Evolutionary conservation across 2,797 vertebrate genomes (phyloP), one percentile per base, ranked within the genome.

Genomic region (Tapirus indicus): DNA sequence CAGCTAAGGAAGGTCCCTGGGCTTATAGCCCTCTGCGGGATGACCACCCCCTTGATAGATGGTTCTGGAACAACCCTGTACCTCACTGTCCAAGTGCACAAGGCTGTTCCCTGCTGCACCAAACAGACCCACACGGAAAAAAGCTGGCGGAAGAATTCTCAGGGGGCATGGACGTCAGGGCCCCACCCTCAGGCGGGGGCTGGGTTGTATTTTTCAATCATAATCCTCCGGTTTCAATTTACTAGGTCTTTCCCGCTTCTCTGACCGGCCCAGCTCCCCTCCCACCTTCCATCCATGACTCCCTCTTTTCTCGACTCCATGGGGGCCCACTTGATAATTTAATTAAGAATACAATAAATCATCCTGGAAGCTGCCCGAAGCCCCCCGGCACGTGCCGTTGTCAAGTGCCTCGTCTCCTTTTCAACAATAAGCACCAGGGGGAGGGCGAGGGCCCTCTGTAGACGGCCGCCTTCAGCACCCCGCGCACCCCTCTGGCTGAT

Each of bases 311-410:
- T 82, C 1, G 0, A 85, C 49, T 91, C 72, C 2, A 5, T 2
- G 38, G 68, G 72, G 38, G n/a, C n/a, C 29, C 64, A n/a, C 13
- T 11, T 74, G 47, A 75, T 91, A 58, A 96, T 94, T 93, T 91
- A 96, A 97, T 97, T 96, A 96, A 75, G 75, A 72, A 74, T 60
- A 58, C 92, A 95, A 29, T 32, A 93, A 92, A 85, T 69, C 44
- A 44, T 20, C 21, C 35, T 27, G 52, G 84, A 60, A 41, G 16
- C 87, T 47, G 69, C 68, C 80, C 25, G 2, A 35, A 66, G 82
- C n/a, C 80, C 80, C 78, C 62, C 58, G 66, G 92, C 56, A 3
- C 6, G 68, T 7, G 47, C 77, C 47, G 62, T 88, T 91, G 56
- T 44, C 47, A 66, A 78, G 75, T 35, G 72, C 78, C 95, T n/a